Conservation (phyloP, 2,888 invertebrate genomes). For the Chrysolina haemoptera region DNA sequence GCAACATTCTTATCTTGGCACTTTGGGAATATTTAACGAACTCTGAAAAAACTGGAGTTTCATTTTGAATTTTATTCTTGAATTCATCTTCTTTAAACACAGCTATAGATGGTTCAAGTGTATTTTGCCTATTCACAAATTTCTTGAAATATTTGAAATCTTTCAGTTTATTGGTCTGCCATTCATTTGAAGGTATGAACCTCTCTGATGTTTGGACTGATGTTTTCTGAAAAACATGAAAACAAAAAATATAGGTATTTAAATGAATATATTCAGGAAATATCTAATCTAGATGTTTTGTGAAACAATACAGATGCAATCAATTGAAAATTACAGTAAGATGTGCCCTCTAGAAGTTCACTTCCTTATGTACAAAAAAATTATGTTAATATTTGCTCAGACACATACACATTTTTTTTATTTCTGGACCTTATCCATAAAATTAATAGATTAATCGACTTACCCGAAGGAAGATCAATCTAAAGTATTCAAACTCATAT, state of each 20-base stretch:
- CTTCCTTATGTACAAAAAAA: no score
- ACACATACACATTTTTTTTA: no score
- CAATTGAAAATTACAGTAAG: no score
- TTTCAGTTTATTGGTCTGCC: slow-evolving; percentile 80
- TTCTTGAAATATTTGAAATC: slow-evolving; percentile 77
- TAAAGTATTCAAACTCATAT: no score
- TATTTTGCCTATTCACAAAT: slow-evolving; percentile 52
- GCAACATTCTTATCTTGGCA: slow-evolving; percentile 59
- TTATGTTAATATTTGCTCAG: no score
- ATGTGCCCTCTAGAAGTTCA: no score
- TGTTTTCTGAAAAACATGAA: not conserved
- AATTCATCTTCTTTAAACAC: slow-evolving; percentile 50
- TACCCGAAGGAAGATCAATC: no score
- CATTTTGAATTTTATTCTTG: slow-evolving; percentile 46
- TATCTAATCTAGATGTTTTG: no score
- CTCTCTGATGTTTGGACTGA: not conserved
- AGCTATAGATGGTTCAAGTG: slow-evolving; percentile 44
- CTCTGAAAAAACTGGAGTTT: slow-evolving; percentile 57
- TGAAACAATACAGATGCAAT: no score
- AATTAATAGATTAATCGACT: no score
- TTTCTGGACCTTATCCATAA: no score
- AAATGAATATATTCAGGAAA: no score
- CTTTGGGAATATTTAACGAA: slow-evolving; percentile 56
- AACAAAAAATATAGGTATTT: not conserved
- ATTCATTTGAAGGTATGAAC: slow-evolving; percentile 72